phyloP scores from a whole-genome alignment of 2,888 invertebrate genomes.

The Helicoverpa assulta region DNA sequence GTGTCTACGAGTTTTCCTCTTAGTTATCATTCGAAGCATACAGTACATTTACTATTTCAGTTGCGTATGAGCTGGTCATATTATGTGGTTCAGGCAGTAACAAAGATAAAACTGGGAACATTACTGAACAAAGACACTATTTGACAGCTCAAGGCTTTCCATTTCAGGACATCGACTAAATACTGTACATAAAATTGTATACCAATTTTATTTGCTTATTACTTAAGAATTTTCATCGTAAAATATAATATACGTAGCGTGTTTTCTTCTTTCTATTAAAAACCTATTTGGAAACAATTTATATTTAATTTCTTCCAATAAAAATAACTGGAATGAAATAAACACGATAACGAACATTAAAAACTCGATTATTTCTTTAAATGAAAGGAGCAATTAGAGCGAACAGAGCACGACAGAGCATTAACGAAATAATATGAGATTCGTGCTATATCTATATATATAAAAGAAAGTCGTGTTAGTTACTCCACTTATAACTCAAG shows the following conservation, averaged over 20 bases:
- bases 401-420: constrained; percentile 7
- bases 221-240: no score
- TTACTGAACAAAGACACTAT: constrained; percentile 13
- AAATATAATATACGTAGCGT: no score
- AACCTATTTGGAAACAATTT: no score
- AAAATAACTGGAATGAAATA: background rate
- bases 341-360: background rate
- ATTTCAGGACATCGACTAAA: background rate
- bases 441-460: constrained; percentile 55
- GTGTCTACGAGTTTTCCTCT: constrained; percentile 38
- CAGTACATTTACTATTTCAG: constrained; percentile 41
- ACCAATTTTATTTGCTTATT: no score
- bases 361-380: constrained; percentile 1
- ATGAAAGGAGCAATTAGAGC: constrained; percentile 10
- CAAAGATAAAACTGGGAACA: constrained; percentile 9
- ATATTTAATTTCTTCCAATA: background rate
- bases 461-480: no score
- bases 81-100: constrained; percentile 30
- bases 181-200: background rate
- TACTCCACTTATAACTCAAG: no score
- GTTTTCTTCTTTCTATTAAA: no score
- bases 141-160: constrained; percentile 8
- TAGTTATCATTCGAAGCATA: constrained; percentile 31
- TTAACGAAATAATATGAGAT: constrained; percentile 21
- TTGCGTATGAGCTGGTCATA: constrained; percentile 44